Base-by-base conservation (phyloP, 2,888 invertebrate species). In the Philhelius pedissequus region DNA sequence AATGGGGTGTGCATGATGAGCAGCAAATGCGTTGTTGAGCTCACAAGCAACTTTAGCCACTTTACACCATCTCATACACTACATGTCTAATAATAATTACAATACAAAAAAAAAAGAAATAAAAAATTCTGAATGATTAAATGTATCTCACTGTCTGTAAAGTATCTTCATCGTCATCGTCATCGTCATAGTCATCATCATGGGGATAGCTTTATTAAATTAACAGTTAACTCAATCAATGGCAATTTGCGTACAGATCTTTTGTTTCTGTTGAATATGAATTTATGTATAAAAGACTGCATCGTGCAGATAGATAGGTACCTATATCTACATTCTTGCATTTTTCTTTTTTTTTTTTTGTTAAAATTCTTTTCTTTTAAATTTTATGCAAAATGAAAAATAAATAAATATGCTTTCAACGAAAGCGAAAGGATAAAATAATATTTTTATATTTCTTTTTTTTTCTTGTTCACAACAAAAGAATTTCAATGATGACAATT, bases 1-100 rank as follows among this genome's bases (percentile, higher is more conserved):
- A 83, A 83, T 83, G 79, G 79, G 83, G 78, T 79, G 74, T 79
- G 83, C 83, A 83, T 78, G 83, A 83, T 83, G 83, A 69, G 74
- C 70, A 69, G 74, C 70, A 71, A 77, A 82, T 76, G 52, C 40
- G 40, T 56, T 60, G 30, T 25, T 70, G n/a, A n/a, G 35, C 62
- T 58, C 9, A 56, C 58, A 56, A 58, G 32, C 45, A 64, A 45
- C 64, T 60, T 22, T 18, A 45, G 48, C 32, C 48, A 62, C 62
- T 58, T 62, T 62, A 62, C 27, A 58, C 4, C n/a, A 13, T n/a
- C 13, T 9, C 7, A n/a, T 40, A 48, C 43, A 27, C 22, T 18
- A 43, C 13, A 64, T 20, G 54, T 58, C 68, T 75, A 66, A 38
- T 48, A 66, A 38, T 48, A 77, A 62, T 60, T 38, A 70, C 32